Conservation (phyloP, 2,888 invertebrate species). For the Leptopilina myrica region DNA sequence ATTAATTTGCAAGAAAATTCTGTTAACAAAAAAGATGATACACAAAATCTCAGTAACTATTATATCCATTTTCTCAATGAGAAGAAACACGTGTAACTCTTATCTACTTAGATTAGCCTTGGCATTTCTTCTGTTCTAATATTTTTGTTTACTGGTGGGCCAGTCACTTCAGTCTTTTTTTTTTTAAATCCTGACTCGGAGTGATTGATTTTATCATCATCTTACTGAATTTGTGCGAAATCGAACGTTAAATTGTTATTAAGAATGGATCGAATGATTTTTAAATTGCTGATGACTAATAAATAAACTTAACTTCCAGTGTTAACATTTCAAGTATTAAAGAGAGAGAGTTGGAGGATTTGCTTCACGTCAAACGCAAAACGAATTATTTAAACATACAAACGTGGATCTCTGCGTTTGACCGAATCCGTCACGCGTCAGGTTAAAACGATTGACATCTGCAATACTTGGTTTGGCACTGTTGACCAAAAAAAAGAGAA, state of each 20-base stretch:
- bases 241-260: neutral
- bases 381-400: constrained; percentile 3
- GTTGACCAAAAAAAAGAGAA: neutral
- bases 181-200: too few species aligned
- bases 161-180: too few species aligned
- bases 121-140: too few species aligned
- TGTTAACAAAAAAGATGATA: too few species aligned
- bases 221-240: neutral
- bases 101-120: too few species aligned
- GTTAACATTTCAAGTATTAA: constrained; percentile 38
- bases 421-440: constrained; percentile 31
- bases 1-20: too few species aligned
- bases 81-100: too few species aligned
- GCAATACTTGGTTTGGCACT: constrained; percentile 15
- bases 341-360: constrained; percentile 44
- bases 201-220: too few species aligned
- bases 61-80: too few species aligned
- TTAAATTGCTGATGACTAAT: neutral
- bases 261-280: neutral
- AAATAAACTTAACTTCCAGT: constrained; percentile 1
- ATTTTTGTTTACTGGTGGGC: too few species aligned
- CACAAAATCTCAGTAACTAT: too few species aligned
- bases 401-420: constrained; percentile 9
- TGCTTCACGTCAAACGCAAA: constrained; percentile 21
- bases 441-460: constrained; percentile 33